Base-by-base conservation (phyloP, 2,888 invertebrate species). In the Lottia gigantea region DNA sequence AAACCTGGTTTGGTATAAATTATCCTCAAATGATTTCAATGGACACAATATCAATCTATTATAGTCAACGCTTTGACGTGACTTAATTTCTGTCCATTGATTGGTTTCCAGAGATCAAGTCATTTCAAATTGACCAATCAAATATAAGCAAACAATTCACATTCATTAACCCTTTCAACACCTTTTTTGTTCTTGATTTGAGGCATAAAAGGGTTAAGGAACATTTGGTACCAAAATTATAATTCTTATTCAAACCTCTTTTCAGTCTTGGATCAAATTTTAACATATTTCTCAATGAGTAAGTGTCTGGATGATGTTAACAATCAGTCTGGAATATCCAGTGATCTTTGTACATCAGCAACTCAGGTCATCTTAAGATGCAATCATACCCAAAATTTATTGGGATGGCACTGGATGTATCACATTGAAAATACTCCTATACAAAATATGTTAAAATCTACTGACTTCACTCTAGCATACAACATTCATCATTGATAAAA, bases 371-470 rank as follows among this genome's bases (percentile, higher is more conserved):
- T 31, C 31, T n/a, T n/a, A n/a, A n/a, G n/a, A n/a, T n/a, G n/a
- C 31, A 31, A 31, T 3, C 31, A 31, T 31, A 31, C 6, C 31
- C 31, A 31, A 6, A 31, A 3, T 31, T 3, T 31, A 31, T 31
- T 31, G 2, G 31, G 31, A 31, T 31, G 31, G 31, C 31, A n/a
- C n/a, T n/a, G n/a, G 31, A 6, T 31, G 31, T 6, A 40, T 40
- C 40, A 40, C 11, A 6, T 8, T 11, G 11, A 40, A 8, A 31
- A 31, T 6, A 31, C 31, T 31, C 2, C 40, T 40, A 8, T 40
- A 8, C 25, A 62, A 68, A 68, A 68, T 46, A 62, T 68, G 68
- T 68, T 63, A 68, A 68, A 68, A 68, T 68, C 62, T 63, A 26
- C 68, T 25, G 40, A 14, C 40, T 68, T 64, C 64, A 68, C 47